Evolutionary conservation across 2,113 vertebrate genomes (phyloP).

Genomic region (Microtus ochrogaster): DNA sequence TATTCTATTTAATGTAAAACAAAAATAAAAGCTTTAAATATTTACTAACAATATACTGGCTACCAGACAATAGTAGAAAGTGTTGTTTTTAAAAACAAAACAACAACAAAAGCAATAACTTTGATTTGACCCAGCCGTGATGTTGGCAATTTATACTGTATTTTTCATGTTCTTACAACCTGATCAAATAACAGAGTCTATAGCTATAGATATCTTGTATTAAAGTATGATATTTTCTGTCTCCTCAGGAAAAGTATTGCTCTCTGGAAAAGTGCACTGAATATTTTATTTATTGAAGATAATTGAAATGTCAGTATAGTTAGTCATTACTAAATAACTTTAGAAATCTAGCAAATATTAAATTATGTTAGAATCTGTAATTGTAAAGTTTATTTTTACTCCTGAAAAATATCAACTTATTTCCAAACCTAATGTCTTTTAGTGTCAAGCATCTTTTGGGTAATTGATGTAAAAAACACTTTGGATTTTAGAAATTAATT

Average conservation of each 20-base stretch:
- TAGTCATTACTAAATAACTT: conserved; percentile 50
- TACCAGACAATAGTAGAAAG: not conserved
- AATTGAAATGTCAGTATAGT: conserved; percentile 44
- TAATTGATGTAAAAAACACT: not conserved
- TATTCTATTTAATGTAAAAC: not conserved
- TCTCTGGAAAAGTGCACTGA: not conserved
- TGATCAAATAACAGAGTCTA: conserved; percentile 8
- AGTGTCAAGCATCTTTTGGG: not conserved
- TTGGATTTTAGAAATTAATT: not conserved
- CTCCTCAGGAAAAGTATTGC: not conserved
- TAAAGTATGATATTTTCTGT: not conserved
- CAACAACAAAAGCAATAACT: not conserved
- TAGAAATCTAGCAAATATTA: conserved; percentile 13
- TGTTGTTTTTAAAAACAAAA: not conserved
- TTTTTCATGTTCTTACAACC: not conserved
- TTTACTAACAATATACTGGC: not conserved
- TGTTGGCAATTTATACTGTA: not conserved
- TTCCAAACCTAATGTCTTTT: conserved; percentile 2
- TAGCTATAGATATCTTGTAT: not conserved
- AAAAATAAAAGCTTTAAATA: conserved; percentile 6
- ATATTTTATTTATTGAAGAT: conserved; percentile 27
- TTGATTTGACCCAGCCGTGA: conserved; percentile 4
- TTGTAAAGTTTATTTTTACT: not conserved
- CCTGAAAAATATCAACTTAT: not conserved
- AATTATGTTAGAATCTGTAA: conserved; percentile 5